phyloP scores from a whole-genome alignment of 2,113 vertebrate genomes.

The Neotragus moschatus region DNA sequence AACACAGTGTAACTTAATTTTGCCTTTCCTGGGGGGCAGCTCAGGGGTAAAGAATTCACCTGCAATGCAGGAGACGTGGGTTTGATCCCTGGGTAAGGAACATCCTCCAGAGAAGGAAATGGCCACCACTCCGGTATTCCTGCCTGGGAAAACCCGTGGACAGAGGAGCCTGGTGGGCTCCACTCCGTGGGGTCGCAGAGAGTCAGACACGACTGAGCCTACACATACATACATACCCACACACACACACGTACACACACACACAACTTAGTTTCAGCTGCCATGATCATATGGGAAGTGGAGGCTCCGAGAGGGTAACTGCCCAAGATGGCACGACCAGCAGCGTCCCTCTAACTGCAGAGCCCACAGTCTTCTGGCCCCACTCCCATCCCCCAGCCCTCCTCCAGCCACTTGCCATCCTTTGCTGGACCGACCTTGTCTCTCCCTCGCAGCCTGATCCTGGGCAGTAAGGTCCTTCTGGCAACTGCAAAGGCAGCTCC shows the following conservation, averaged over 20 bases:
- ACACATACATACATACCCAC: background rate
- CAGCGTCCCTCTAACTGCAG: background rate
- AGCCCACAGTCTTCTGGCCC: fast-evolving
- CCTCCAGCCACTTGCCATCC: background rate
- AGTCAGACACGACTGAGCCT: background rate
- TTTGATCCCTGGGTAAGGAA: background rate
- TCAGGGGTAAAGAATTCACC: background rate
- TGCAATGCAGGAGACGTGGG: background rate
- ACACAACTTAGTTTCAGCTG: background rate
- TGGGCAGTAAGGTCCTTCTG: background rate
- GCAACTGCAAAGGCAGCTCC: background rate
- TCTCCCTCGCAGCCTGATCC: fast-evolving
- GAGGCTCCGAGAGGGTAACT: background rate
- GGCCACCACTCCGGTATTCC: background rate
- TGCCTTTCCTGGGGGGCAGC: background rate
- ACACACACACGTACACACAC: background rate
- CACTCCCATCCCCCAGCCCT: background rate
- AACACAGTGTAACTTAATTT: too few species aligned
- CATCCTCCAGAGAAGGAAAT: background rate
- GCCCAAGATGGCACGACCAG: background rate
- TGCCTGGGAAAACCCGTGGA: background rate
- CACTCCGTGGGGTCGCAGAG: background rate
- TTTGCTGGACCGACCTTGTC: background rate
- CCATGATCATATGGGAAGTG: too few species aligned
- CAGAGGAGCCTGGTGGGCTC: background rate